Conservation (phyloP, 2,888 invertebrate genomes). For the Papilio protenor region DNA sequence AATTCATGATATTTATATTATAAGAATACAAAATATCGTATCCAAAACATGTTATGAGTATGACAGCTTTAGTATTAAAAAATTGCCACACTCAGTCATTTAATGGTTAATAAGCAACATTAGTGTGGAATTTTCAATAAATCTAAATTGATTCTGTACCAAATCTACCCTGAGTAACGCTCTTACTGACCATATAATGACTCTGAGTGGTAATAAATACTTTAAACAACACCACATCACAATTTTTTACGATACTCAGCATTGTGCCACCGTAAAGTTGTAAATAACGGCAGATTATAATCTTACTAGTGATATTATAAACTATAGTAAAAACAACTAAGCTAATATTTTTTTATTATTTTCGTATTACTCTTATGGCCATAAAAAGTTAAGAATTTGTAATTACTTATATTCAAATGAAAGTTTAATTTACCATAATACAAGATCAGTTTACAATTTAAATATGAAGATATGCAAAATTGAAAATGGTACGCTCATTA, state of each 20-base stretch:
- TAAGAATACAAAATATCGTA: conserved; percentile 9
- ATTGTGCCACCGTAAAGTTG: conserved; percentile 55
- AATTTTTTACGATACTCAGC: conserved; percentile 54
- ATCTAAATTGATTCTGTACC: too few species aligned
- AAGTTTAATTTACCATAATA: too few species aligned
- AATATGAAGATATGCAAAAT: background rate
- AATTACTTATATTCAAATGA: too few species aligned
- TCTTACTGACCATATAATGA: background rate
- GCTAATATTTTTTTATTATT: background rate
- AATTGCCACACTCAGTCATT: background rate
- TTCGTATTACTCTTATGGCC: background rate
- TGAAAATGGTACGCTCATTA: background rate
- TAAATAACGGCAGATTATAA: background rate
- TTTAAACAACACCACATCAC: background rate
- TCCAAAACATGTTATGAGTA: conserved; percentile 4
- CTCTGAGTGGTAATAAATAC: background rate
- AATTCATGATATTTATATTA: conserved; percentile 9
- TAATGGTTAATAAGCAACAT: background rate
- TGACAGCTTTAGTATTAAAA: conserved; percentile 52
- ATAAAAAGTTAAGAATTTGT: background rate
- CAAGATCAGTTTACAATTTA: too few species aligned
- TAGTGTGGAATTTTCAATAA: background rate
- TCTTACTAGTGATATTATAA: background rate
- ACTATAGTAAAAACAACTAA: background rate
- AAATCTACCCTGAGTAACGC: too few species aligned